Evolutionary conservation across 2,113 vertebrate species (phyloP).

Genomic region (Proterorhinus semilunaris): DNA sequence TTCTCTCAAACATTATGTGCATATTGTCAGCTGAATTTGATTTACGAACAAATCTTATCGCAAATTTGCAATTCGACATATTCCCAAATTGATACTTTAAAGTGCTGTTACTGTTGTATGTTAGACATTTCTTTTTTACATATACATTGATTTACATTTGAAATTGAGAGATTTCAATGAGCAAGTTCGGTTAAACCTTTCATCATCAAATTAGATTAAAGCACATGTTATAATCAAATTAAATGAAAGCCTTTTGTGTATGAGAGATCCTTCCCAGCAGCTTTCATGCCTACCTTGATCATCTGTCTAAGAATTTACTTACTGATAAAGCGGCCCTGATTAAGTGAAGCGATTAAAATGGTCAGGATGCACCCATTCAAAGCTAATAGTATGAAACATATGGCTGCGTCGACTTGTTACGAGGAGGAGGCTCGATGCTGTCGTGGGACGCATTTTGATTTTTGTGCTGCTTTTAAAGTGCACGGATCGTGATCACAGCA

Average conservation of each 20-base stretch:
- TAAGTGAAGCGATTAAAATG: slow-evolving; percentile 16
- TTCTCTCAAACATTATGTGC: no score
- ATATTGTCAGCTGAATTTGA: no score
- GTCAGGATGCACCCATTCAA: slow-evolving; percentile 16
- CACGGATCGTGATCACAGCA: slow-evolving; percentile 38
- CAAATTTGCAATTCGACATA: no score
- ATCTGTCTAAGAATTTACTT: slow-evolving; percentile 40
- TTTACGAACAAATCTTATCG: no score
- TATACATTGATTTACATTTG: no score
- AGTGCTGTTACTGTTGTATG: no score
- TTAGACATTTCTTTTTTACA: no score
- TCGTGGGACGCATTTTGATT: slow-evolving; percentile 44
- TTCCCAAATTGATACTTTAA: no score
- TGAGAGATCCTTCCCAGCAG: slow-evolving; percentile 35
- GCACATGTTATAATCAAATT: slow-evolving; percentile 26
- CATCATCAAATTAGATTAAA: slow-evolving; percentile 38
- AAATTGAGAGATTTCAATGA: neutral
- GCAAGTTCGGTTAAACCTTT: slow-evolving; percentile 10
- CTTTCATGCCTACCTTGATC: slow-evolving; percentile 40
- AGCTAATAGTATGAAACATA: slow-evolving; percentile 33
- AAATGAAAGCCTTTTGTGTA: slow-evolving; percentile 37
- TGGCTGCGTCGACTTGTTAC: slow-evolving; percentile 36
- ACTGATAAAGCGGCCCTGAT: slow-evolving; percentile 36
- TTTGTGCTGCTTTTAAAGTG: slow-evolving; percentile 34
- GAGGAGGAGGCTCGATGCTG: slow-evolving; percentile 28